phyloP scores from a whole-genome alignment of 2,797 vertebrate genomes.

The Hemibagrus guttatus region DNA sequence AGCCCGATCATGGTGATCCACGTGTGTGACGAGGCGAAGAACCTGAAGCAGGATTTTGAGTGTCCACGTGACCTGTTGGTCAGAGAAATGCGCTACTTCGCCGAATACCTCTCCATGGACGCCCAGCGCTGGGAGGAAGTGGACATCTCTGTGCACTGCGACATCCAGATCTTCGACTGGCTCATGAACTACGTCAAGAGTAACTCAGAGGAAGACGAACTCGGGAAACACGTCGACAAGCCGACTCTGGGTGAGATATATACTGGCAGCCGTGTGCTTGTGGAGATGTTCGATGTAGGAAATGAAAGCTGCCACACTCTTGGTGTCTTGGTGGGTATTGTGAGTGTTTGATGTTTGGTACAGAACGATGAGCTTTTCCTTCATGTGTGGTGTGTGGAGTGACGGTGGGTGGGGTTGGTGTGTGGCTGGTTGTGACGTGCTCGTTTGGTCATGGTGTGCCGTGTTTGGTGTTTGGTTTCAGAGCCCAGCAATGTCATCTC shows the following conservation, averaged over 20 bases:
- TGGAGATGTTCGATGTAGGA: conserved; percentile 30
- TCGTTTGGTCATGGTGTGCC: conserved; percentile 61
- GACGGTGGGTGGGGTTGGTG: conserved; percentile 44
- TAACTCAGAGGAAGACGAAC: conserved; percentile 78
- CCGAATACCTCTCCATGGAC: conserved; percentile 92
- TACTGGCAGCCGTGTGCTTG: neutral
- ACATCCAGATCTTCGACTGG: conserved; percentile 98
- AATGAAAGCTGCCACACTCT: conserved; percentile 5
- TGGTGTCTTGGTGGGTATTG: conserved; percentile 2
- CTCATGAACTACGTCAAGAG: conserved; percentile 96
- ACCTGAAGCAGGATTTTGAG: conserved; percentile 94
- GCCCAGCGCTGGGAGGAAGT: conserved; percentile 96
- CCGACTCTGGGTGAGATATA: conserved; percentile 85
- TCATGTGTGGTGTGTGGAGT: neutral
- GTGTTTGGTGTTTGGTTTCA: conserved; percentile 81
- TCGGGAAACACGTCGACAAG: conserved; percentile 75
- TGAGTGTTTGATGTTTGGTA: neutral
- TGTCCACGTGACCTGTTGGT: conserved; percentile 94
- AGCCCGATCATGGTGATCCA: conserved; percentile 98
- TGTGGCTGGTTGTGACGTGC: conserved; percentile 54
- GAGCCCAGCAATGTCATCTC: conserved; percentile 99
- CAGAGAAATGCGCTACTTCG: conserved; percentile 98
- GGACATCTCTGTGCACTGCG: conserved; percentile 98
- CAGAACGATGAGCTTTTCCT: neutral
- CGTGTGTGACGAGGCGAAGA: conserved; percentile 96